Percentiles rank a stretch among this genome's conserved stretches.
Evolutionary conservation across 2,888 invertebrate genomes (phyloP).

Genomic region (Microctonus aethiopoides): DNA sequence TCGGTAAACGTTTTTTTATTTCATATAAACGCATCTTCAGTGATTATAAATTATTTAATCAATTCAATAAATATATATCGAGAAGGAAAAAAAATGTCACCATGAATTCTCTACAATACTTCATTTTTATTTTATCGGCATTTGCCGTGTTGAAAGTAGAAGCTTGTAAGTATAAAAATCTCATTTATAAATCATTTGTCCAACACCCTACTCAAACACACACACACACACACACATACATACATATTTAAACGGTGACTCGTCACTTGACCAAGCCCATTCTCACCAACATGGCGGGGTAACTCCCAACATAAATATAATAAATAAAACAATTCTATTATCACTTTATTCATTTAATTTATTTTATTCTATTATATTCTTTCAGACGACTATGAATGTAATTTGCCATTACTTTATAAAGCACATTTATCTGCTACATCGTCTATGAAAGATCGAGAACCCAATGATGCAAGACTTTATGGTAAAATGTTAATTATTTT

Average conservation of each 20-base stretch:
- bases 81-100: constrained; percentile 54
- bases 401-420: constrained; percentile 79
- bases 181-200: not conserved
- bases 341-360: not conserved
- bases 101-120: constrained; percentile 52
- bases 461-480: constrained; percentile 86
- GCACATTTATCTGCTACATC: constrained; percentile 85
- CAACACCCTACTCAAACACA: not conserved
- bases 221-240: constrained; percentile 7
- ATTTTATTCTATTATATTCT: constrained; percentile 37
- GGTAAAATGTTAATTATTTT: constrained; percentile 72
- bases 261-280: constrained; percentile 54
- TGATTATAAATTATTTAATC: not conserved
- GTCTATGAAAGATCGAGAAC: constrained; percentile 81
- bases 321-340: not conserved
- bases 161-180: constrained; percentile 52
- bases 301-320: constrained; percentile 25
- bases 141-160: constrained; percentile 42
- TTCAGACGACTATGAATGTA: constrained; percentile 79
- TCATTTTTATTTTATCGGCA: constrained; percentile 48
- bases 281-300: constrained; percentile 53
- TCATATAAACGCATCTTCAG: not conserved
- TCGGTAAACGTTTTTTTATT: not conserved
- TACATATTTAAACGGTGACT: constrained; percentile 42
- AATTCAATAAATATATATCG: not conserved